Evolutionary conservation across 2,888 invertebrate species (phyloP), one percentile per base, ranked within the genome.

Genomic region (Spodoptera exigua): DNA sequence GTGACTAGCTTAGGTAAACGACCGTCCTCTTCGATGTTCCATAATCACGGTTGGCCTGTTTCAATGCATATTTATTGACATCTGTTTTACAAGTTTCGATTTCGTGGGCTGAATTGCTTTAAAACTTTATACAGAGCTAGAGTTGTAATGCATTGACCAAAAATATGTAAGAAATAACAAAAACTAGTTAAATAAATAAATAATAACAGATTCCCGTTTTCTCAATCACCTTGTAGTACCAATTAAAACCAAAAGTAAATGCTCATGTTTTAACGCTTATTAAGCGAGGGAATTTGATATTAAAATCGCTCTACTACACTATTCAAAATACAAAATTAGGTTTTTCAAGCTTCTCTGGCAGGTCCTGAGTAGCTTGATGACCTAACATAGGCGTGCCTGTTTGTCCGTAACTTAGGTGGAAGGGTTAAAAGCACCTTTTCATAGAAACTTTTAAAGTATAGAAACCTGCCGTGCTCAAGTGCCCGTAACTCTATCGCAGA

Each of bases 401-500:
- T 27, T 67, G 46, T 41, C 37, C 37, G 52, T 35, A 48, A 45
- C 37, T 59, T 52, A 36, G 10, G 10, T 52, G 21, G 49, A 47
- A 47, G 48, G 53, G 53, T 52, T 63, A 61, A 61, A 69, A 71
- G 55, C 64, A 58, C 61, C 44, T 56, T 61, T 60, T 56, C 45
- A 69, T 53, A 70, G 61, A 62, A 57, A 59, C 46, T 75, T 61
- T 27, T 68, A 60, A 65, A 75, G 71, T 61, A 61, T 64, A 63
- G 61, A 48, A 62, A 70, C 67, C 57, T 66, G 68, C 51, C 87
- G 86, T 88, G 88, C 85, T 84, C 76, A 85, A 88, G 87, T 84
- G 78, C 57, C 68, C 80, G 77, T 81, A 81, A 83, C 81, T 79
- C 81, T 84, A 83, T 84, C 83, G 74, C 61, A 43, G 67, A 68